phyloP scores from a whole-genome alignment of 2,113 vertebrate species.

The Hydrochoerus hydrochaeris region DNA sequence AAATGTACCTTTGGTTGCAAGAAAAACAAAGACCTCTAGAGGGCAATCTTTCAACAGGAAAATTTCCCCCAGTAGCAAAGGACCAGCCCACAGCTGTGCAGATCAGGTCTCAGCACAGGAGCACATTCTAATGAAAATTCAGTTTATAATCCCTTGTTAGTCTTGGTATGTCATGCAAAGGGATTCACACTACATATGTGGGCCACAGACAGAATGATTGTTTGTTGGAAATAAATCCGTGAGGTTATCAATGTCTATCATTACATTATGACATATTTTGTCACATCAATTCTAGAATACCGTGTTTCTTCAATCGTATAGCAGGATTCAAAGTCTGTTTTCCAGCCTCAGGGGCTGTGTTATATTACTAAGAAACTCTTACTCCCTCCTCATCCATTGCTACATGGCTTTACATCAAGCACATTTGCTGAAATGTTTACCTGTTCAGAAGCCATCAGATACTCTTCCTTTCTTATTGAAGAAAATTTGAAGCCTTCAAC shows the following conservation, averaged over 20 bases:
- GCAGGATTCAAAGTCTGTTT: background rate
- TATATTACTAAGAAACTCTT: background rate
- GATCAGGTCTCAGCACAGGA: background rate
- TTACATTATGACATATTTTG: background rate
- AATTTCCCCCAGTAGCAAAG: background rate
- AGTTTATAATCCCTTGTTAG: background rate
- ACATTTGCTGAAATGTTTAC: background rate
- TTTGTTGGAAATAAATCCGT: conserved; percentile 26
- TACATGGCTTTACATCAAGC: conserved; percentile 21
- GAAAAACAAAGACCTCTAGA: conserved; percentile 47
- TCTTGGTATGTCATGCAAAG: background rate
- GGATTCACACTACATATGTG: background rate
- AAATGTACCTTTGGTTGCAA: background rate
- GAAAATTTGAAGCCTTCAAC: background rate
- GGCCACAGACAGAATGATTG: background rate
- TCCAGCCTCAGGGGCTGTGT: background rate
- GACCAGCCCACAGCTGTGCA: background rate
- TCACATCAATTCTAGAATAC: background rate
- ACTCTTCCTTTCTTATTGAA: background rate
- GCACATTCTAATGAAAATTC: background rate
- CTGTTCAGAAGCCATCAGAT: conserved; percentile 11
- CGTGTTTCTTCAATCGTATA: background rate
- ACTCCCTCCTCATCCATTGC: background rate
- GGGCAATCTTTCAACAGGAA: conserved; percentile 41
- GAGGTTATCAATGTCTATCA: background rate